phyloP scores from a whole-genome alignment of 2,888 invertebrate genomes.

The Steinernema scapterisci region DNA sequence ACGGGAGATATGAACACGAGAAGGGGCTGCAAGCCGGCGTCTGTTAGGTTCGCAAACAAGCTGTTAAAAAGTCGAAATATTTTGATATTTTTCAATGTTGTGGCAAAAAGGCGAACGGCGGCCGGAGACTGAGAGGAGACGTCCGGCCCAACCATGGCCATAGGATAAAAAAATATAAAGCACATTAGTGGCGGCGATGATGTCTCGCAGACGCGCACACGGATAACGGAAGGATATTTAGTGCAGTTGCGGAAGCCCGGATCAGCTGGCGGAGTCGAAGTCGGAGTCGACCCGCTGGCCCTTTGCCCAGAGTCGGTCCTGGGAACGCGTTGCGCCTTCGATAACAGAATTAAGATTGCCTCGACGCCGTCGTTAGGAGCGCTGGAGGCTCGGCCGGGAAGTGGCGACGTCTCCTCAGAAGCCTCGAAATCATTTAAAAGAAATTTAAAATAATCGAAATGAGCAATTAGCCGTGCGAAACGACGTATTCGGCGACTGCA shows the following conservation, averaged over 20 bases:
- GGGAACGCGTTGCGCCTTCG: constrained; percentile 10
- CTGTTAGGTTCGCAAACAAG: not conserved
- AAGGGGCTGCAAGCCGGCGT: not conserved
- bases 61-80: constrained; percentile 5
- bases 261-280: constrained; percentile 18
- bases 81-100: not conserved
- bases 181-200: constrained; percentile 3
- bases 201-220: constrained; percentile 6
- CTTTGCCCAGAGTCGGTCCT: not conserved
- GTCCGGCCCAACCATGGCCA: not conserved
- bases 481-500: not conserved
- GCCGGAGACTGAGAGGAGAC: not conserved
- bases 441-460: not conserved
- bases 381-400: too few species aligned
- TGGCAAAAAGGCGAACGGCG: not conserved
- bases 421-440: not conserved
- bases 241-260: constrained; percentile 11
- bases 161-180: constrained; percentile 4
- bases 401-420: not conserved
- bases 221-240: constrained; percentile 11
- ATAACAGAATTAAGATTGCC: constrained; percentile 29
- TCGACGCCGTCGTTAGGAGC: not conserved
- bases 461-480: not conserved
- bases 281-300: constrained; percentile 13
- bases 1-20: not conserved